These are phyloP conservation scores for Ictalurus punctatus DNA, from an alignment of 2,113 vertebrate species.

Conservation along the genomic window DNA sequence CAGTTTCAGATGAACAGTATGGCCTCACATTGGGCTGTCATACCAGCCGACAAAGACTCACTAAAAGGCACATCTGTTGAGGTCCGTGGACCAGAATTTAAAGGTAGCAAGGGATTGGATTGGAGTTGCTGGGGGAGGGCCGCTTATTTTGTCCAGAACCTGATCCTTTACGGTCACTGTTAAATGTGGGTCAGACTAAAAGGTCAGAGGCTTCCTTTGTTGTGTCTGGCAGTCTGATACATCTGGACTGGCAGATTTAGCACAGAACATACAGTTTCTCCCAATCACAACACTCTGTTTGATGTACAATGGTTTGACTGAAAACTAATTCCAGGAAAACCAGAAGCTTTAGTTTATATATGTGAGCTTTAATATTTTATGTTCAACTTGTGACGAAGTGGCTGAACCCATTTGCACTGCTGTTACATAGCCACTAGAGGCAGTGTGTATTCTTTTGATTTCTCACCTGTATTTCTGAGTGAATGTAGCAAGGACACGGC, in stretches of 20 bases:
- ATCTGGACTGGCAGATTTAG: constrained; percentile 63
- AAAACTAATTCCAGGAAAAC: constrained; percentile 4
- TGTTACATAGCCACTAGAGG: constrained; percentile 43
- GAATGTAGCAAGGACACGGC: not conserved
- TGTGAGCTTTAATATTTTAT: not conserved
- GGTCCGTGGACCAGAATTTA: constrained; percentile 35
- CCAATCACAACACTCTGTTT: constrained; percentile 50
- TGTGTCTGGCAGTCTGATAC: constrained; percentile 65
- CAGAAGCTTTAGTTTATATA: not conserved
- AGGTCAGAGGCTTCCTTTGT: constrained; percentile 66
- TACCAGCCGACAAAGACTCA: constrained; percentile 17
- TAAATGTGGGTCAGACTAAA: constrained; percentile 64
- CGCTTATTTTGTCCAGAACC: constrained; percentile 65
- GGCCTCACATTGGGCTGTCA: constrained; percentile 31
- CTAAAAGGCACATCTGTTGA: constrained; percentile 47
- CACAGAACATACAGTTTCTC: constrained; percentile 56
- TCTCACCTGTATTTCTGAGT: constrained; percentile 10
- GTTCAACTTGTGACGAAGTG: not conserved
- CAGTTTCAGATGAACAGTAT: constrained; percentile 36
- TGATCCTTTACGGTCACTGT: constrained; percentile 68
- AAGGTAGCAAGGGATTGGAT: constrained; percentile 34
- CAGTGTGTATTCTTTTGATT: constrained; percentile 35
- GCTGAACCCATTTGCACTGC: not conserved
- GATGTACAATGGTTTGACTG: not conserved
- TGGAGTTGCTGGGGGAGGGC: constrained; percentile 47